phyloP scores from a whole-genome alignment of 2,888 invertebrate species.

The Epinotia brunnichana region DNA sequence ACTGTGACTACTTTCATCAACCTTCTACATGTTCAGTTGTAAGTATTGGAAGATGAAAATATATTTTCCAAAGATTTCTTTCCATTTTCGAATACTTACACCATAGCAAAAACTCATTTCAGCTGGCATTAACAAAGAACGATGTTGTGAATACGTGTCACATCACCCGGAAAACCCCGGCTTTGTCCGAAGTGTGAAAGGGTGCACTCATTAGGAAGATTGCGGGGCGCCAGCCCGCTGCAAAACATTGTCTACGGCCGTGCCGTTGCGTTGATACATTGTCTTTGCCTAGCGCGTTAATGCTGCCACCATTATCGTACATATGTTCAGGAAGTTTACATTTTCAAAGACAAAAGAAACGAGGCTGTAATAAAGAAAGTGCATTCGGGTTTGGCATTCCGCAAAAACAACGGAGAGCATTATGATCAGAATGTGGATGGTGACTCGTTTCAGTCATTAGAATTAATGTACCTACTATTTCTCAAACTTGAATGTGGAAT shows the following conservation, averaged over 20 bases:
- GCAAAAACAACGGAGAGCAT: conserved; percentile 53
- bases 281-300: conserved; percentile 65
- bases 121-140: conserved; percentile 69
- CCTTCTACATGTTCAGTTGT: too few relatives aligned
- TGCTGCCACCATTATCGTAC: conserved; percentile 65
- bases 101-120: conserved; percentile 59
- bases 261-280: conserved; percentile 66
- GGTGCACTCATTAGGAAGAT: conserved; percentile 84
- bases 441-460: conserved; percentile 1
- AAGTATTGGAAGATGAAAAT: too few relatives aligned
- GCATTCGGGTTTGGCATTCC: conserved; percentile 69
- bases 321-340: conserved; percentile 71
- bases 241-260: conserved; percentile 70
- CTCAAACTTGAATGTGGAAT: too few relatives aligned
- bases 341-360: conserved; percentile 66
- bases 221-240: conserved; percentile 75
- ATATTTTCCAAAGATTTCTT: conserved; percentile 13
- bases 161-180: conserved; percentile 79
- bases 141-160: conserved; percentile 74
- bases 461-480: background rate
- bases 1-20: too few relatives aligned
- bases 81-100: conserved; percentile 29
- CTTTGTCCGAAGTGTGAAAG: conserved; percentile 82
- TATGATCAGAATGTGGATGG: conserved; percentile 4
- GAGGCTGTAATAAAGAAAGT: conserved; percentile 70